phyloP scores from a whole-genome alignment of 2,797 vertebrate genomes.

The Erethizon dorsatum region DNA sequence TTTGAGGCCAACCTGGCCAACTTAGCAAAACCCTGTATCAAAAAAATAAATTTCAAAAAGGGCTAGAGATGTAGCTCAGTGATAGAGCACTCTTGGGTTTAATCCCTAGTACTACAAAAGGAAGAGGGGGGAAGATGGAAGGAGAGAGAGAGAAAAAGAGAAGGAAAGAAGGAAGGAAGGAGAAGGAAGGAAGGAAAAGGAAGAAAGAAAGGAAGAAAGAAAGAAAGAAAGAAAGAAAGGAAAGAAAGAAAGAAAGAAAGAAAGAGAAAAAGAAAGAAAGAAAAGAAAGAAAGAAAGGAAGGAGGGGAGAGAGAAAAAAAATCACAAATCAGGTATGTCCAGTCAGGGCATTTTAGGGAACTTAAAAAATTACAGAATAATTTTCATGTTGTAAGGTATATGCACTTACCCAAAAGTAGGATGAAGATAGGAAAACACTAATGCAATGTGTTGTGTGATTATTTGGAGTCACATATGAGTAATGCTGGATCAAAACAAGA shows the following conservation, averaged over 20 bases:
- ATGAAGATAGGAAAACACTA: neutral
- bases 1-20: neutral
- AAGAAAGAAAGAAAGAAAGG: no score
- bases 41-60: neutral
- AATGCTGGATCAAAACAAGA: slow-evolving; percentile 2
- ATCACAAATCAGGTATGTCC: neutral
- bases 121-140: neutral
- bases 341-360: neutral
- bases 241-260: neutral
- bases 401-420: neutral
- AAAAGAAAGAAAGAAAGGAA: accelerated
- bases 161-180: no score
- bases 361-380: neutral
- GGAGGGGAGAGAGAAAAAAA: neutral
- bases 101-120: neutral
- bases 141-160: neutral
- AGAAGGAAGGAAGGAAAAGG: no score
- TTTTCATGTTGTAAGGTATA: neutral
- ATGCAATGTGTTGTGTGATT: neutral
- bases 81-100: neutral
- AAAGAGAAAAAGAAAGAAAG: accelerated
- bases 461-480: neutral
- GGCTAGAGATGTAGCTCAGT: neutral
- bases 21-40: neutral
- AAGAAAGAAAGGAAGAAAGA: neutral